Evolutionary conservation across 2,888 invertebrate genomes (phyloP).

Genomic region (Drosophila prostipennis): DNA sequence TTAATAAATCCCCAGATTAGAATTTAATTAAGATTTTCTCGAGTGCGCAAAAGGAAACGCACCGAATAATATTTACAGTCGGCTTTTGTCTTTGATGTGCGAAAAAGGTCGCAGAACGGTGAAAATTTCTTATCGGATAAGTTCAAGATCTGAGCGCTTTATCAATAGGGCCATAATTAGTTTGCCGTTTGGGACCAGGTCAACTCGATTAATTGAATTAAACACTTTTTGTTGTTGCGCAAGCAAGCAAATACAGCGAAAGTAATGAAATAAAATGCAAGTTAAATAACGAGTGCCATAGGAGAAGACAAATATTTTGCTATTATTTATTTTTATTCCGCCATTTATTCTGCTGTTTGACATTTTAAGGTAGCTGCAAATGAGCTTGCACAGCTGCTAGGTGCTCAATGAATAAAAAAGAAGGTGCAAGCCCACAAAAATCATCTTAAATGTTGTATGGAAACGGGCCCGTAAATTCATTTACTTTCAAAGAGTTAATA

Average conservation of each 20-base stretch:
- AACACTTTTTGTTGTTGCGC: constrained; percentile 33
- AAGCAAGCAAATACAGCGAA: constrained; percentile 13
- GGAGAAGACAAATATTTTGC: constrained; percentile 26
- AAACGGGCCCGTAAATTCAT: constrained; percentile 3
- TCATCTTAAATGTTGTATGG: constrained; percentile 3
- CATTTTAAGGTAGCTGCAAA: constrained; percentile 47
- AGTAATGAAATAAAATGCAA: constrained; percentile 15
- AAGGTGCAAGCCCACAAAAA: background rate
- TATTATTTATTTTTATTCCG: constrained; percentile 28
- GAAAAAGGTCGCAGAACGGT: constrained; percentile 26
- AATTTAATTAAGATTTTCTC: constrained; percentile 41
- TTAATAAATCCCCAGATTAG: constrained; percentile 34
- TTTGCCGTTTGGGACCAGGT: constrained; percentile 48
- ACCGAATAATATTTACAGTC: constrained; percentile 31
- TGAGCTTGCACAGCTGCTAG: constrained; percentile 71
- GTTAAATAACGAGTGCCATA: constrained; percentile 42
- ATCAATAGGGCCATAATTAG: constrained; percentile 38
- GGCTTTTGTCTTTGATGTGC: constrained; percentile 32
- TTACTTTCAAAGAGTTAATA: background rate
- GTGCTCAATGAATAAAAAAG: background rate
- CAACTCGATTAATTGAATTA: constrained; percentile 60
- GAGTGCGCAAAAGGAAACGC: constrained; percentile 12
- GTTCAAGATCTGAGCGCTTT: constrained; percentile 35
- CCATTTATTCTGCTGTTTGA: constrained; percentile 43
- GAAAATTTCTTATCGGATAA: constrained; percentile 34